Conservation (phyloP, 2,888 invertebrate species). For the Galerucella pusilla region DNA sequence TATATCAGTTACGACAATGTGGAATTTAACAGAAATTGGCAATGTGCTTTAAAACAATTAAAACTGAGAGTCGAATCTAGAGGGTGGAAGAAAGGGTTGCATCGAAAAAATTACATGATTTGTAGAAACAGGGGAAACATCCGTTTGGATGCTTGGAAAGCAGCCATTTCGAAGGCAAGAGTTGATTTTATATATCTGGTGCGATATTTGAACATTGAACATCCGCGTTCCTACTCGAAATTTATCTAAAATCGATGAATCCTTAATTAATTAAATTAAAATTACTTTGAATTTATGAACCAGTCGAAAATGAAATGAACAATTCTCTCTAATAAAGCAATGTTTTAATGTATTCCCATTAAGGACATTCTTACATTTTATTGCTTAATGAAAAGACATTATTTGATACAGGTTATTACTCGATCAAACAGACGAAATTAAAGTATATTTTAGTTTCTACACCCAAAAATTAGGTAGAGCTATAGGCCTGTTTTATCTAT, state of each 20-base stretch:
- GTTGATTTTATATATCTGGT: constrained; percentile 50
- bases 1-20: constrained; percentile 39
- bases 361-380: background rate
- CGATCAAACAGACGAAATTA: too few relatives aligned
- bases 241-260: constrained; percentile 50
- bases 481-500: too few relatives aligned
- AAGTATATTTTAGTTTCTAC: too few relatives aligned
- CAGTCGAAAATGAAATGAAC: constrained; percentile 33
- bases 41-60: constrained; percentile 63
- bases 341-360: background rate
- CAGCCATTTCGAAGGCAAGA: constrained; percentile 45
- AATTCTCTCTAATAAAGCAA: constrained; percentile 1
- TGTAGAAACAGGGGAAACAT: constrained; percentile 60
- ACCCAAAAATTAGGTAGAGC: too few relatives aligned
- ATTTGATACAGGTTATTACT: background rate
- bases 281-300: constrained; percentile 46
- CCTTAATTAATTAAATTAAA: constrained; percentile 51
- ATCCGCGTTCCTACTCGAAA: constrained; percentile 45
- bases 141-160: constrained; percentile 39
- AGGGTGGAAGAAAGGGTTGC: constrained; percentile 53
- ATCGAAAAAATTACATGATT: constrained; percentile 61
- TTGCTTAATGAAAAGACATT: constrained; percentile 1
- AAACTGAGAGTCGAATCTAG: constrained; percentile 55
- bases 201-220: constrained; percentile 51
- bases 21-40: constrained; percentile 58